Conservation (phyloP, 1,140 invertebrate species). For the Idris sp. region DNA sequence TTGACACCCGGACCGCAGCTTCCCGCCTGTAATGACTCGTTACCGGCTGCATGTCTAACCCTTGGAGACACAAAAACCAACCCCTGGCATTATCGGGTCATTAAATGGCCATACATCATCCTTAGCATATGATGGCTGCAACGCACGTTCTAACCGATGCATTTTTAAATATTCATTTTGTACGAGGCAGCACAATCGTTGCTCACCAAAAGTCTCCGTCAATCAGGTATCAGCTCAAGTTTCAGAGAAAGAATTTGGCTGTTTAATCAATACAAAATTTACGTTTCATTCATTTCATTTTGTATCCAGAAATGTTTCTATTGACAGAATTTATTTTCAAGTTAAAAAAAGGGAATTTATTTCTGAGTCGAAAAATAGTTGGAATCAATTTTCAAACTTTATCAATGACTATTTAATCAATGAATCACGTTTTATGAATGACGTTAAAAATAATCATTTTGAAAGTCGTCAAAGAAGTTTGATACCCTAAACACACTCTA, state of each 20-base stretch:
- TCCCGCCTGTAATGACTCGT: constrained; percentile 54
- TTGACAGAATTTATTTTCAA: too few relatives aligned
- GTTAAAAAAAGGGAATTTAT: too few relatives aligned
- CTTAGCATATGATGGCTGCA: constrained; percentile 50
- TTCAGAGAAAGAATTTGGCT: too few relatives aligned
- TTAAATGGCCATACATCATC: constrained; percentile 71
- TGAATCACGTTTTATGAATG: too few relatives aligned
- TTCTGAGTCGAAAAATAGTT: too few relatives aligned
- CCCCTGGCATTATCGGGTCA: constrained; percentile 63
- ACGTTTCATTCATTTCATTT: too few relatives aligned
- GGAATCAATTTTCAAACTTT: too few relatives aligned
- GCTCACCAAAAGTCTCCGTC: constrained; percentile 6
- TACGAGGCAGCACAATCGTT: constrained; percentile 21
- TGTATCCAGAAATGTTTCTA: too few relatives aligned
- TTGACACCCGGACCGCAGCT: constrained; percentile 48
- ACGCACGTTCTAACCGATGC: constrained; percentile 20
- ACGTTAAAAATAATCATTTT: constrained; percentile 10
- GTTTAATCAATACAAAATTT: too few relatives aligned
- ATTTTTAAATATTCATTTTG: constrained; percentile 48
- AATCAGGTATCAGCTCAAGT: constrained; percentile 4
- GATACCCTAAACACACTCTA: constrained; percentile 30
- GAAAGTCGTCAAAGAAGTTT: too few relatives aligned
- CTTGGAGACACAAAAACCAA: constrained; percentile 59
- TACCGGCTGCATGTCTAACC: constrained; percentile 48
- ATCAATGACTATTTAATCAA: too few relatives aligned